Evolutionary conservation across 2,113 vertebrate genomes (phyloP), one percentile per base, ranked within the genome.

Genomic region (Coturnix japonica): DNA sequence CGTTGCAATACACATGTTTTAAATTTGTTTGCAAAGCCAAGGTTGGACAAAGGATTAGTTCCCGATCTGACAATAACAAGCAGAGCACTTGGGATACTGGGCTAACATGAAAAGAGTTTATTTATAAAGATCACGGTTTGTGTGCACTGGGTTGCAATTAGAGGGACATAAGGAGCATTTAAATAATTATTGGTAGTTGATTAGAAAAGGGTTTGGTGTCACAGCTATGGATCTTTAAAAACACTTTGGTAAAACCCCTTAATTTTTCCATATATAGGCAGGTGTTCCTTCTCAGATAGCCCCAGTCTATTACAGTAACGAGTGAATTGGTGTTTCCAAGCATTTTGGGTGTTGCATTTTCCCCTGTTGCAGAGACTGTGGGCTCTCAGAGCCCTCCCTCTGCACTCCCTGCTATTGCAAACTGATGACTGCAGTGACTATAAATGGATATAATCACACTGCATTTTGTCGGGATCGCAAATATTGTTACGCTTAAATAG

Each of bases 401-500:
- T 91, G 59, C 61, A 22, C 49, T 31, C 44, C 57, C 43, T 81
- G 39, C 11, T 64, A 35, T 41, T 87, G 75, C 73, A 72, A 90
- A 79, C 72, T 73, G 75, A 87, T 87, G 63, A 73, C 54, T 61
- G 13, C 61, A 44, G 78, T 89, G 63, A 57, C 77, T 81, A 11
- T 44, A 85, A 81, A 82, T 72, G 64, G 39, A 3, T 82, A 23
- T 66, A 76, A 94, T 92, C 51, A 41, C 89, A 44, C 0, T 47
- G 35, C 17, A 57, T 81, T 86, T 78, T 66, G 74, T 76, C 79
- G 31, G 9, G 61, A 70, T 87, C 79, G 65, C 87, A 89, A 46
- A 63, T 92, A 81, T 53, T 91, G 90, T 91, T 65, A 57, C 90
- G 84, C 87, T 94, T 89, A 91, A 95, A 69, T 81, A 75, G 75